phyloP scores from a whole-genome alignment of 2,113 vertebrate species.

The Pseudorectes ferrugineus region DNA sequence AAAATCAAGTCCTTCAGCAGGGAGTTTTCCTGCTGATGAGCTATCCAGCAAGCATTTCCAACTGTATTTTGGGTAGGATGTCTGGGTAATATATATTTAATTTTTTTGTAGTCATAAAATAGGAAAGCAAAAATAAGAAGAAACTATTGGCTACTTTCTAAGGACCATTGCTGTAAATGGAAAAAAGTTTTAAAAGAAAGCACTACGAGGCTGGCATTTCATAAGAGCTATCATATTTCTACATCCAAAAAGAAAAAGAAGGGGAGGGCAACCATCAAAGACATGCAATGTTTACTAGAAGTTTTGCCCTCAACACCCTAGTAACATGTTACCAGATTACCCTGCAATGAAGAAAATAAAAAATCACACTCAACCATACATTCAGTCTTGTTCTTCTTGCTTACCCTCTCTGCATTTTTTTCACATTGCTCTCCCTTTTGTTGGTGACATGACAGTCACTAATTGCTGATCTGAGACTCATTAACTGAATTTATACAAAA shows the following conservation, averaged over 20 bases:
- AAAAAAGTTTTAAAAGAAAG: neutral
- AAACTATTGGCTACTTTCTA: neutral
- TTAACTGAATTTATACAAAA: neutral
- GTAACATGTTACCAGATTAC: neutral
- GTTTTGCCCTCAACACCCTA: neutral
- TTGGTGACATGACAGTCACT: neutral
- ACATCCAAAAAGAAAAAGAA: neutral
- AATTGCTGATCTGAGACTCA: neutral
- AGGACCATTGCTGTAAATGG: neutral
- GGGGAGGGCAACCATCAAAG: neutral
- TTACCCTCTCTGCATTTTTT: neutral
- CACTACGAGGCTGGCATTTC: neutral
- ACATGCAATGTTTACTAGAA: neutral
- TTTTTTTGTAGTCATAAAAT: neutral
- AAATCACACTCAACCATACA: neutral
- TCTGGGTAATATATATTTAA: neutral
- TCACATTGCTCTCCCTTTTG: neutral
- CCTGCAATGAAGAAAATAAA: neutral
- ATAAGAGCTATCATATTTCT: neutral
- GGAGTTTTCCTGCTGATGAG: neutral
- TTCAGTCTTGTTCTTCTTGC: neutral
- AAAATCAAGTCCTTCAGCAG: neutral
- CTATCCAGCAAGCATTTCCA: neutral
- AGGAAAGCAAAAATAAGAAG: neutral
- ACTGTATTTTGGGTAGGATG: neutral